A percentile compares a stretch with the other conserved stretches of the same genome.
Conservation (phyloP, 1,140 invertebrate species). For the Ostrea denselamellosa region DNA sequence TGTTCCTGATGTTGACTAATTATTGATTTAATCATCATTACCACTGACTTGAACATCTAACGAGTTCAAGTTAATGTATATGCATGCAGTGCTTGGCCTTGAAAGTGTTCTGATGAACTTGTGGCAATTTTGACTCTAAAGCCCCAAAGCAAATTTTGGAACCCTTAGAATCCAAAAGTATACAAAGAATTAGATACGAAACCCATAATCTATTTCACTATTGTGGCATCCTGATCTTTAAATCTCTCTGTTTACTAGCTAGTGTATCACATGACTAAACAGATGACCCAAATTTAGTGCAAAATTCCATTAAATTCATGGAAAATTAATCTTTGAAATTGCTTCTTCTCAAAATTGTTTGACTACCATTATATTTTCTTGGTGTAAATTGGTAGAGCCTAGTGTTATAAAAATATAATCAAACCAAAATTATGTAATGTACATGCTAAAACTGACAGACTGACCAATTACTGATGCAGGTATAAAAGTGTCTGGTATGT, state of each 20-base stretch:
- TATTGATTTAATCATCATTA: neutral
- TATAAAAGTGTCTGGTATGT: neutral
- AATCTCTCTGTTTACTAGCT: neutral
- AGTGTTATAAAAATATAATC: neutral
- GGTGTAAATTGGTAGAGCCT: neutral
- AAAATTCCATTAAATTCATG: slow-evolving; percentile 18
- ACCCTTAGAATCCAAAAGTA: neutral
- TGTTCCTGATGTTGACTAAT: neutral
- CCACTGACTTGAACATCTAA: neutral
- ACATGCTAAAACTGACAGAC: slow-evolving; percentile 2
- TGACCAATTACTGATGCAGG: neutral
- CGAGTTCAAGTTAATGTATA: neutral
- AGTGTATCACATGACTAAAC: neutral
- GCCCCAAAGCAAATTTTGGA: neutral
- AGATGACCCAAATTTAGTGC: slow-evolving; percentile 16
- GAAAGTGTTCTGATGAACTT: too few species aligned
- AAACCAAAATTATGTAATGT: neutral
- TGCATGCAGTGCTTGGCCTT: too few species aligned
- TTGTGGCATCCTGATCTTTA: slow-evolving; percentile 25
- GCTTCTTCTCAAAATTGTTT: neutral
- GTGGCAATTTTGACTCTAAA: neutral
- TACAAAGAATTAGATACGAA: slow-evolving; percentile 3
- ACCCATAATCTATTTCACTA: neutral
- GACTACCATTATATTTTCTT: neutral
- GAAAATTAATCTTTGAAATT: neutral